A percentile compares a stretch with the other conserved stretches of the same genome.
These are phyloP conservation scores for Crossaster papposus DNA, from an alignment of 53 echinoderm and acorn worm species.

Conservation along the genomic window DNA sequence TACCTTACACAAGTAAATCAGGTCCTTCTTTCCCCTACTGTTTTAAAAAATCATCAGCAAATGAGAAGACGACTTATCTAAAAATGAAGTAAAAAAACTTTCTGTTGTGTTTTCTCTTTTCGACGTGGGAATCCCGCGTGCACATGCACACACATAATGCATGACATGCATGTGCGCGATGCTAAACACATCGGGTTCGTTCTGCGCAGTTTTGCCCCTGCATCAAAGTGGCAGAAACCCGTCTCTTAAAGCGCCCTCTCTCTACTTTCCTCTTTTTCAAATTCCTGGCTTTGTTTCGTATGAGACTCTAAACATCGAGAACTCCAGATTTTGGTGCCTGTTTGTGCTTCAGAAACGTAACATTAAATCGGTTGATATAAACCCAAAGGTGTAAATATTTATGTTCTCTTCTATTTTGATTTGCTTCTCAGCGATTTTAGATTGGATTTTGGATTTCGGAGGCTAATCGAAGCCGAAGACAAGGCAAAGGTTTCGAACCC, in stretches of 20 bases:
- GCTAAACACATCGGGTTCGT: constrained; percentile 27
- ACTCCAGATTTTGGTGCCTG: too few species aligned
- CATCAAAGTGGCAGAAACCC: constrained; percentile 46
- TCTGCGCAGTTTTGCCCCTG: constrained; percentile 65
- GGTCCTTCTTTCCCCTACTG: constrained; percentile 61
- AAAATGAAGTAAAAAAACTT: constrained; percentile 62
- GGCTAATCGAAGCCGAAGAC: too few species aligned
- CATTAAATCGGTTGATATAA: too few species aligned
- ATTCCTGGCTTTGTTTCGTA: too few species aligned
- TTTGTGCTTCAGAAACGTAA: too few species aligned
- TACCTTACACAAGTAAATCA: constrained; percentile 70
- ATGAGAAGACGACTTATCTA: constrained; percentile 42
- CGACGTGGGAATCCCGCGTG: constrained; percentile 60
- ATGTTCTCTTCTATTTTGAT: too few species aligned
- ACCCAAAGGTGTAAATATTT: too few species aligned
- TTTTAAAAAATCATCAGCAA: constrained; percentile 72
- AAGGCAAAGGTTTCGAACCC: too few species aligned
- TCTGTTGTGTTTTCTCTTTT: constrained; percentile 12
- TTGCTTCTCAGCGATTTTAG: too few species aligned
- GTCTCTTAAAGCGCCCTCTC: constrained; percentile 56
- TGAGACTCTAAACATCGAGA: too few species aligned
- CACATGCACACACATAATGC: constrained; percentile 54
- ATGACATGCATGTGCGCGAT: constrained; percentile 65
- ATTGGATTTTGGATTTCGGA: too few species aligned
- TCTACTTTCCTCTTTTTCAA: too few species aligned